Evolutionary conservation across 2,113 vertebrate species (phyloP).

Genomic region (Serilophus lunatus): DNA sequence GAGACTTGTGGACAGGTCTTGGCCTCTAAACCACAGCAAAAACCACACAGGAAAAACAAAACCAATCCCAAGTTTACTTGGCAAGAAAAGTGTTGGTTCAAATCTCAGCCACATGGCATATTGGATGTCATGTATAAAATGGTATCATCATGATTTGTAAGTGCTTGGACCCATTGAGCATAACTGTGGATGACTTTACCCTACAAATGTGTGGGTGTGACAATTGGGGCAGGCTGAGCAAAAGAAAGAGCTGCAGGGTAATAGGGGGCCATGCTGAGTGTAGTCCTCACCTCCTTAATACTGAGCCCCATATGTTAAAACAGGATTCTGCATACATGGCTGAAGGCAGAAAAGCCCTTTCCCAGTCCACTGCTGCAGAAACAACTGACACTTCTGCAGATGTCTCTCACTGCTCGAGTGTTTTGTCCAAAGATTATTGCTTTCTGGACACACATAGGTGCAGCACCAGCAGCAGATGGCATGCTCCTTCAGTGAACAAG

Average conservation of each 20-base stretch:
- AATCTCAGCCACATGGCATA: background rate
- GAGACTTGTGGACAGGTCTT: background rate
- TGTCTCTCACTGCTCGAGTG: background rate
- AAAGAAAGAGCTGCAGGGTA: accelerated
- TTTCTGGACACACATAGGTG: background rate
- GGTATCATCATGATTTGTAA: background rate
- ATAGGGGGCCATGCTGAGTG: background rate
- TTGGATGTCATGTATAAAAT: accelerated
- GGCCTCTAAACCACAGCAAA: background rate
- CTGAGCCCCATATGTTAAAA: background rate
- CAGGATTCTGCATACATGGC: background rate
- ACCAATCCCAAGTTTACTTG: background rate
- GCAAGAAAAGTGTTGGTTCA: background rate
- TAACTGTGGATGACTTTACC: background rate
- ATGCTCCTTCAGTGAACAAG: background rate
- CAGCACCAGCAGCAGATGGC: accelerated
- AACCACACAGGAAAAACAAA: background rate
- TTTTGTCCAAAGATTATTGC: background rate
- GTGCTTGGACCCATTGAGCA: background rate
- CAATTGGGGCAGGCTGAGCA: background rate
- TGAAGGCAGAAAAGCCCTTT: background rate
- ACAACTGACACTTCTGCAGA: background rate
- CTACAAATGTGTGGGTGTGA: background rate
- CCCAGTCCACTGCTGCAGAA: background rate
- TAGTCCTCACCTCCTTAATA: background rate